These are phyloP conservation scores for Myotis davidii DNA, from an alignment of 2,113 vertebrate genomes.

Conservation along the genomic window DNA sequence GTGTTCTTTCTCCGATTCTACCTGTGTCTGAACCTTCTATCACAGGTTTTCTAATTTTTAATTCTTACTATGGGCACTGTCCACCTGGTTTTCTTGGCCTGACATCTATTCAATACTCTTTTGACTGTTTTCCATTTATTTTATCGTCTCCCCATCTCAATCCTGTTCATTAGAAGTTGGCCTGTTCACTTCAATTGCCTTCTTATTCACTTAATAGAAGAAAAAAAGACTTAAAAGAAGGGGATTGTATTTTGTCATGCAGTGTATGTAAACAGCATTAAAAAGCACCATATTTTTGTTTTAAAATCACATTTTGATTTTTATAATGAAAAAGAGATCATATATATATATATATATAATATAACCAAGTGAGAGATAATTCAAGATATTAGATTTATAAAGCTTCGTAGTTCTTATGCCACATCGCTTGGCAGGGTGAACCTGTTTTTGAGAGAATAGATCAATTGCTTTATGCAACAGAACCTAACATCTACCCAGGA, in stretches of 20 bases:
- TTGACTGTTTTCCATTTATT: not conserved
- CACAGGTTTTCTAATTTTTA: slow-evolving; percentile 56
- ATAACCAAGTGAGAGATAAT: not conserved
- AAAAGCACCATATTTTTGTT: not conserved
- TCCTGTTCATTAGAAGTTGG: not conserved
- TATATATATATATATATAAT: not conserved
- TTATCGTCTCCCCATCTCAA: not conserved
- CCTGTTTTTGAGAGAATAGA: not conserved
- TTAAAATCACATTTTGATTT: slow-evolving; percentile 33
- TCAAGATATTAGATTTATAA: not conserved
- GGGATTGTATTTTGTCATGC: not conserved
- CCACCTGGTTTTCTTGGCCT: not conserved
- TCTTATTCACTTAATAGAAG: not conserved
- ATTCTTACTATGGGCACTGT: not conserved
- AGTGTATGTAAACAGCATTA: not conserved
- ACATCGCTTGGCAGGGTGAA: not conserved
- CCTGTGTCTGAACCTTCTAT: slow-evolving; percentile 33
- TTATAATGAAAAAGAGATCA: slow-evolving; percentile 10
- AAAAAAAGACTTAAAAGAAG: slow-evolving; percentile 13
- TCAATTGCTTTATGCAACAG: not conserved
- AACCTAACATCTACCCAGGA: not conserved
- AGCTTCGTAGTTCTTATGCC: not conserved
- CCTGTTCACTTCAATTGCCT: not conserved
- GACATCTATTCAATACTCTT: not conserved
- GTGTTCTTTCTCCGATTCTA: slow-evolving; percentile 25